These are phyloP conservation scores for Pangasius krempfi DNA, from an alignment of 2,797 vertebrate species.

Conservation along the genomic window DNA sequence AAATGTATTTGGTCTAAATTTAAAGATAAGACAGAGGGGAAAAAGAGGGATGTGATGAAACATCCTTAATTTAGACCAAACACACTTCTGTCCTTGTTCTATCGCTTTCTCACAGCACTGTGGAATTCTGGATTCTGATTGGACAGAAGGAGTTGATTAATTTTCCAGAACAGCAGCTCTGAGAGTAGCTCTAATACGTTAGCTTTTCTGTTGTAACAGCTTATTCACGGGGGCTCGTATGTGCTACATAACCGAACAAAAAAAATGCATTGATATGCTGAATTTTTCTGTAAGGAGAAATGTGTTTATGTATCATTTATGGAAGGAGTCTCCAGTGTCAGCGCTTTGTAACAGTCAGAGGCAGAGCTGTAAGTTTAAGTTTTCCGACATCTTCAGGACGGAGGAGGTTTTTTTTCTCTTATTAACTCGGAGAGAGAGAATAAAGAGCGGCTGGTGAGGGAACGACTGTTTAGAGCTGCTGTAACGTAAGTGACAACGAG, in stretches of 20 bases:
- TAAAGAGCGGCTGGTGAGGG: background rate
- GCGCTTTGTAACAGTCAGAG: background rate
- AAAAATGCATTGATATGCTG: background rate
- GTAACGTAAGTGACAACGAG: background rate
- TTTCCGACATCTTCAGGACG: background rate
- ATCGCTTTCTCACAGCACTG: background rate
- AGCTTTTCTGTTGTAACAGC: background rate
- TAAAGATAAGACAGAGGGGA: too few species aligned
- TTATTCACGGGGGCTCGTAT: background rate
- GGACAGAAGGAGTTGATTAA: background rate
- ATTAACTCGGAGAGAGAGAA: background rate
- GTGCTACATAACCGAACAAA: too few species aligned
- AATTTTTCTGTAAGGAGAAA: too few species aligned
- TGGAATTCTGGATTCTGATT: background rate
- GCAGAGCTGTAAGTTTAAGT: background rate
- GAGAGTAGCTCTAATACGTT: background rate
- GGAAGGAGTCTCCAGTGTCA: too few species aligned
- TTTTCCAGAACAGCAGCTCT: background rate
- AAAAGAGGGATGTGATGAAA: background rate
- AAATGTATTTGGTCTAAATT: too few species aligned
- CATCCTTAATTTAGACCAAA: background rate
- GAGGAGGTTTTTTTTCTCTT: background rate
- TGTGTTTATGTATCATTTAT: too few species aligned
- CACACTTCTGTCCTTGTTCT: background rate
- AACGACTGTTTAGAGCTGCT: background rate